These are phyloP conservation scores for Girardia tigrina DNA, from an alignment of 2,888 invertebrate species.

Conservation along the genomic window DNA sequence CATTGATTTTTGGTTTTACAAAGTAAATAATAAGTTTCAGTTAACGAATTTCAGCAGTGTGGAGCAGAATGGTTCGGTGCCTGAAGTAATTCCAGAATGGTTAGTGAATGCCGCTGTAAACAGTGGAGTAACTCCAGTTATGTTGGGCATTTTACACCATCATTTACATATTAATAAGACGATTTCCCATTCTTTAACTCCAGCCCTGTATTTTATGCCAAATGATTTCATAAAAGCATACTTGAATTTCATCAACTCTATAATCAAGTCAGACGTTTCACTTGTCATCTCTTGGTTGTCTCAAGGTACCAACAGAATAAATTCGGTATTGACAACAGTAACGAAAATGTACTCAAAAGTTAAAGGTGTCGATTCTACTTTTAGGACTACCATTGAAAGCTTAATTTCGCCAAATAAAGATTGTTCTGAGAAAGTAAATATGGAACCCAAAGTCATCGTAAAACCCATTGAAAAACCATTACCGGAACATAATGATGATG, in stretches of 20 bases:
- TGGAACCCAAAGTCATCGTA: not conserved
- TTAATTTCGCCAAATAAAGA: not conserved
- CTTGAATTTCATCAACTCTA: not conserved
- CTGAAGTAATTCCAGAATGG: not conserved
- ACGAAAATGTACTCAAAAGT: constrained; percentile 5
- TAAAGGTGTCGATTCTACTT: not conserved
- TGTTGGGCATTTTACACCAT: not conserved
- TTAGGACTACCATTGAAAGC: not conserved
- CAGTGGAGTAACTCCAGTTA: not conserved
- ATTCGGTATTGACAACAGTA: not conserved
- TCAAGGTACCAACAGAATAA: not conserved
- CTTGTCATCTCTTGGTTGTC: not conserved
- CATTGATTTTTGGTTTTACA: constrained; percentile 1
- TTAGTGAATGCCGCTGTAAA: not conserved
- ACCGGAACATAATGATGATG: not conserved
- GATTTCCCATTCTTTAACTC: constrained; percentile 12
- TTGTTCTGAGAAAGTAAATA: not conserved
- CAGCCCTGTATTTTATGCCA: not conserved
- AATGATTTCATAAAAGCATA: not conserved
- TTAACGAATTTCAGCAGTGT: not conserved
- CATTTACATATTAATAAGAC: not conserved
- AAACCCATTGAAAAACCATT: not conserved
- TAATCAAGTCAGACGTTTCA: not conserved
- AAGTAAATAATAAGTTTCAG: not conserved
- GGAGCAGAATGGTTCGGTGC: not conserved